Evolutionary conservation across 1,140 invertebrate genomes (phyloP).

Genomic region (Heliothis subflexa): DNA sequence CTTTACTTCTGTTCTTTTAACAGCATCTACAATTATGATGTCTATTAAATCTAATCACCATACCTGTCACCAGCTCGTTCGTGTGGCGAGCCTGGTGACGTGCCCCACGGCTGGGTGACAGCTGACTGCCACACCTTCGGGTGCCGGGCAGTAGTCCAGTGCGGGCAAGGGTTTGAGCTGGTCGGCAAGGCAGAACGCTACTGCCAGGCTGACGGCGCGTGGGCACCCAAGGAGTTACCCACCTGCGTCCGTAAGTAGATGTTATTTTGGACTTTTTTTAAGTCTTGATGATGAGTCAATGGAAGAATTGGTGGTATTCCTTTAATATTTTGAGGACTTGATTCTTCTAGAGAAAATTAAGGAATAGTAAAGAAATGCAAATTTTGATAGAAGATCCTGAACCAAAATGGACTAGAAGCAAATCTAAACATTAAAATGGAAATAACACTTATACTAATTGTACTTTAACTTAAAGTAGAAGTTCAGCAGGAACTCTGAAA

Average conservation of each 20-base stretch:
- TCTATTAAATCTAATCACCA: neutral
- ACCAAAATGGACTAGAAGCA: neutral
- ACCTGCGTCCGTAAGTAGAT: slow-evolving; percentile 93
- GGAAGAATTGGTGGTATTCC: no score
- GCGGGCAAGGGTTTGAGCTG: slow-evolving; percentile 96
- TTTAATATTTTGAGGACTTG: neutral
- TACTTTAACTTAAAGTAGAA: neutral
- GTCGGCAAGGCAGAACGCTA: slow-evolving; percentile 93
- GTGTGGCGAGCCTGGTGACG: slow-evolving; percentile 95
- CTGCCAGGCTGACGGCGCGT: slow-evolving; percentile 95
- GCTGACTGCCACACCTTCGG: slow-evolving; percentile 97
- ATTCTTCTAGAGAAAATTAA: no score
- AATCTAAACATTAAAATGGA: no score
- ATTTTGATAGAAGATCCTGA: no score
- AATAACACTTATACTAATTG: no score
- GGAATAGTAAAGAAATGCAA: no score
- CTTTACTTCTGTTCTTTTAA: no score
- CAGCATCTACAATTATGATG: no score
- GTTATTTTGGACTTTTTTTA: slow-evolving; percentile 35
- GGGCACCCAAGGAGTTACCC: slow-evolving; percentile 95
- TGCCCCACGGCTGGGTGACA: slow-evolving; percentile 96
- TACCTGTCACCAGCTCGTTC: slow-evolving; percentile 88
- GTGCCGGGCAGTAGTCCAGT: slow-evolving; percentile 96
- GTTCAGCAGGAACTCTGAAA: neutral
- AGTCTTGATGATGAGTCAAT: slow-evolving; percentile 72